A percentile compares a stretch with the other conserved stretches of the same genome.
These are phyloP conservation scores for Cyclopterus lumpus DNA, from an alignment of 2,797 vertebrate species.

Conservation along the genomic window DNA sequence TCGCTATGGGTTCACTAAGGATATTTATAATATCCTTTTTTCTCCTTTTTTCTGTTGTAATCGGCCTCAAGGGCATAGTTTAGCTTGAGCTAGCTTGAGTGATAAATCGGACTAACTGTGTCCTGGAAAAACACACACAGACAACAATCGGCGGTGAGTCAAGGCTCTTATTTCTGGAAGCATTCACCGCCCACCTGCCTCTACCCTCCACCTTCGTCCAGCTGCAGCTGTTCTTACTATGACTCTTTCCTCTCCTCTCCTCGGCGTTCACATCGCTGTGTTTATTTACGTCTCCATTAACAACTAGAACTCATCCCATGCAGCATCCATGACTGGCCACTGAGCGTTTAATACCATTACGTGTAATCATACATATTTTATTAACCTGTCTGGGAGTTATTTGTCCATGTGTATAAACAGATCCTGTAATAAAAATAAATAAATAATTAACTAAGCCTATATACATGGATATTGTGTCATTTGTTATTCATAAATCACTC, in stretches of 20 bases:
- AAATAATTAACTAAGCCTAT: background rate
- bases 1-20: slow-evolving; percentile 37
- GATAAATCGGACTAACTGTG: slow-evolving; percentile 53
- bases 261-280: background rate
- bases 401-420: background rate
- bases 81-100: slow-evolving; percentile 32
- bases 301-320: background rate
- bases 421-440: background rate
- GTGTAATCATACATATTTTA: background rate
- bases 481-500: background rate
- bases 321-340: background rate
- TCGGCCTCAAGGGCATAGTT: slow-evolving; percentile 45
- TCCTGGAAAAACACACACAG: slow-evolving; percentile 50
- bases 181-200: slow-evolving; percentile 51
- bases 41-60: slow-evolving; percentile 14
- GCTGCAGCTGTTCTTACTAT: slow-evolving; percentile 51
- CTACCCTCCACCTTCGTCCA: slow-evolving; percentile 46
- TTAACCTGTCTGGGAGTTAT: background rate
- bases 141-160: slow-evolving; percentile 62
- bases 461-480: background rate
- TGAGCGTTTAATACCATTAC: background rate
- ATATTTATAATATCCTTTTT: slow-evolving; percentile 45
- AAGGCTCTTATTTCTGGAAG: slow-evolving; percentile 60
- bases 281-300: background rate
- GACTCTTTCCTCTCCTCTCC: slow-evolving; percentile 13